Conservation (phyloP, 2,797 vertebrate genomes). For the Poliocrania exsul region DNA sequence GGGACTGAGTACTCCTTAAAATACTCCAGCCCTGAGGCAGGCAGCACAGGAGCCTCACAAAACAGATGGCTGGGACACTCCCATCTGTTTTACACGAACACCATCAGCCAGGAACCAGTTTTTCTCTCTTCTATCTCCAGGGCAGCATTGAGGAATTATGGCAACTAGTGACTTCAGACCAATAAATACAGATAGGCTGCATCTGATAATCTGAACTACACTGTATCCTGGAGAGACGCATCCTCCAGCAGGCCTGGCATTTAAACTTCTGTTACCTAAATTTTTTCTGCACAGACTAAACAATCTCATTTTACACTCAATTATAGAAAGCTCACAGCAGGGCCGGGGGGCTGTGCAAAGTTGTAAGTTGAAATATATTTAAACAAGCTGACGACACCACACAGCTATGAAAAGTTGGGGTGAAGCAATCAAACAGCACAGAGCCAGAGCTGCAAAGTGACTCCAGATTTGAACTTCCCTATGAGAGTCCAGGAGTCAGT, state of each 20-base stretch:
- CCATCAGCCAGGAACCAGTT: not conserved
- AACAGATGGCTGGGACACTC: not conserved
- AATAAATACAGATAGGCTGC: not conserved
- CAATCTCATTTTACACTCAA: slow-evolving; percentile 59
- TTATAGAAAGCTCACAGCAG: not conserved
- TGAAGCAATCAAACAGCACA: slow-evolving; percentile 32
- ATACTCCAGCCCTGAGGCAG: not conserved
- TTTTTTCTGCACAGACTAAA: slow-evolving; percentile 49
- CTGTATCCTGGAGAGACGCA: fast-evolving
- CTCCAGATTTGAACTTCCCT: slow-evolving; percentile 59
- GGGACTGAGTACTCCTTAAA: not conserved
- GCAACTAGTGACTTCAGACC: not conserved
- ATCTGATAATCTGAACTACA: not conserved
- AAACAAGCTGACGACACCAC: slow-evolving; percentile 46
- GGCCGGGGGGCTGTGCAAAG: not conserved
- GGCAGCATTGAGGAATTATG: not conserved
- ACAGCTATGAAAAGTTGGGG: slow-evolving; percentile 44
- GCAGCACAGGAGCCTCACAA: not conserved
- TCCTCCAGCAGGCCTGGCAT: not conserved
- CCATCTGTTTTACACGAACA: not conserved
- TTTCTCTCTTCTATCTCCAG: not conserved
- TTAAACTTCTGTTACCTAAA: not conserved
- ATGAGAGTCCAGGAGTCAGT: not conserved
- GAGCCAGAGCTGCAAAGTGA: slow-evolving; percentile 52
- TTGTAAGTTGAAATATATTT: slow-evolving; percentile 49